Percentiles rank a stretch among this genome's conserved stretches.
phyloP scores from a whole-genome alignment of 2,113 vertebrate species.

The Cercocebus atys region DNA sequence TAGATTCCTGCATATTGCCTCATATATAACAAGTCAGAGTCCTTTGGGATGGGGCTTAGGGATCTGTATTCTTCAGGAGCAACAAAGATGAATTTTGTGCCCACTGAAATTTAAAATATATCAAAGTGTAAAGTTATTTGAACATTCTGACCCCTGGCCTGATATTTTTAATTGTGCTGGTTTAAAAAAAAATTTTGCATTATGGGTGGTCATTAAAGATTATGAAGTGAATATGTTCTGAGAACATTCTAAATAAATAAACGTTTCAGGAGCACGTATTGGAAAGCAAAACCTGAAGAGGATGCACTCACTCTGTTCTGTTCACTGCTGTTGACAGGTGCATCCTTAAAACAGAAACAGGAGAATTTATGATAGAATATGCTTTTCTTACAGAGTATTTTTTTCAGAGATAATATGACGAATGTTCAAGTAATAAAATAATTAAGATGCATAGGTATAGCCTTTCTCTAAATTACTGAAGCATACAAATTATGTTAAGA shows the following conservation, averaged over 20 bases:
- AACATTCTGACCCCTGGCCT: background rate
- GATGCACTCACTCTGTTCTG: background rate
- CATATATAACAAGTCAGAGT: background rate
- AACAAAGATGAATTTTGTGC: background rate
- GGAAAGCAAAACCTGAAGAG: background rate
- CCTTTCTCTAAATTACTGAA: background rate
- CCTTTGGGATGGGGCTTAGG: background rate
- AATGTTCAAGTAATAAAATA: background rate
- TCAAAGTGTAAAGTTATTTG: constrained; percentile 16
- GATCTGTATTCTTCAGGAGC: background rate
- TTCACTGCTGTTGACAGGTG: background rate
- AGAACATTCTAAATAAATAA: background rate
- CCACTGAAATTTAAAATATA: background rate
- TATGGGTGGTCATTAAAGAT: background rate
- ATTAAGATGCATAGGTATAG: background rate
- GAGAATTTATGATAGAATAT: background rate
- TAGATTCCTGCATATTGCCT: background rate
- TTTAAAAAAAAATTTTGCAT: background rate
- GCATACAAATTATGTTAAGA: constrained; percentile 20
- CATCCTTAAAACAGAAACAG: background rate
- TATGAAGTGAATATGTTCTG: background rate
- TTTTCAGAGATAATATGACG: background rate
- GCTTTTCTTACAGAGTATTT: background rate
- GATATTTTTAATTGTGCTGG: background rate
- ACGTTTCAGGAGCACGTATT: background rate